Evolutionary conservation across 2,797 vertebrate genomes (phyloP).

Genomic region (Eulemur mongoz): DNA sequence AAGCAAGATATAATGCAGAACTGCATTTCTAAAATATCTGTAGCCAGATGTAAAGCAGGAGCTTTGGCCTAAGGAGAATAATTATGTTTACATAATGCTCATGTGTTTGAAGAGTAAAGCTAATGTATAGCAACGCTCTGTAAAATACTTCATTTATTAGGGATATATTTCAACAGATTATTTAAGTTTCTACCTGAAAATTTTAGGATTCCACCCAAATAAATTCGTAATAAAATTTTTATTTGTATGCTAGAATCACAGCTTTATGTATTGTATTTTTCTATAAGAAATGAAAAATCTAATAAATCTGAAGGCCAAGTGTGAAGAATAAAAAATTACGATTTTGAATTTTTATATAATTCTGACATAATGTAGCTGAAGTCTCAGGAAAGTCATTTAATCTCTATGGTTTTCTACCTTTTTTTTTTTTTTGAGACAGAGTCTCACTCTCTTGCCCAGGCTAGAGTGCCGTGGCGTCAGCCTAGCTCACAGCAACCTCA

Average conservation of each 20-base stretch:
- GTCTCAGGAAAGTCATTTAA: not conserved
- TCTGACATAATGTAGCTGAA: not conserved
- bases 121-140: not conserved
- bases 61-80: not conserved
- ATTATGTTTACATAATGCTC: not conserved
- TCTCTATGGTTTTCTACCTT: not conserved
- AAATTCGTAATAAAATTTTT: not conserved
- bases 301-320: constrained; percentile 1
- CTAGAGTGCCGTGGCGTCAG: no score
- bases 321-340: not conserved
- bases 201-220: not conserved
- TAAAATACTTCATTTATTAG: not conserved
- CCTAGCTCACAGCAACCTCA: no score
- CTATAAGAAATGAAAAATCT: not conserved
- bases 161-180: not conserved
- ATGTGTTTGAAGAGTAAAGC: not conserved
- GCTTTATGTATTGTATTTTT: not conserved
- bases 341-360: not conserved
- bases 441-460: no score
- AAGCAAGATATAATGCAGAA: not conserved
- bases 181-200: not conserved
- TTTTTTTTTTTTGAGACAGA: no score
- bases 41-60: not conserved
- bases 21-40: not conserved
- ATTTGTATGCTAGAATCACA: not conserved